These are phyloP conservation scores for Gambusia holbrooki DNA, from an alignment of 2,113 vertebrate species.

Conservation along the genomic window DNA sequence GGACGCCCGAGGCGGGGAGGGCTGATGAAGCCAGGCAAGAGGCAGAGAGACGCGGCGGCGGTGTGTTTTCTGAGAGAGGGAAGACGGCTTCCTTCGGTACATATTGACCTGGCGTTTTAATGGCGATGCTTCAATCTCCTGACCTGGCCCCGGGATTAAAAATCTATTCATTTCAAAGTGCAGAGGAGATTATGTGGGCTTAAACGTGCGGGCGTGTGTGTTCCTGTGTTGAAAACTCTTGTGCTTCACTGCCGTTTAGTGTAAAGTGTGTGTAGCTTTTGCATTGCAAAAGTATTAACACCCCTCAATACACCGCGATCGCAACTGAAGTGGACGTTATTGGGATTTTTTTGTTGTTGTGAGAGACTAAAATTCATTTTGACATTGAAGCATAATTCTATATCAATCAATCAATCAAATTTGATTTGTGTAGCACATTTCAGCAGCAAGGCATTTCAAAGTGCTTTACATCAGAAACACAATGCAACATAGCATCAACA, in stretches of 20 bases:
- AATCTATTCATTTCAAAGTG: slow-evolving; percentile 31
- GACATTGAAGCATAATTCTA: not conserved
- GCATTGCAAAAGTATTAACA: not conserved
- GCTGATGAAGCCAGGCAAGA: slow-evolving; percentile 17
- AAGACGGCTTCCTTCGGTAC: slow-evolving; percentile 23
- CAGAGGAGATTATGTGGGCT: slow-evolving; percentile 4
- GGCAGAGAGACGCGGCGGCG: slow-evolving; percentile 5
- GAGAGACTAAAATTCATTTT: not conserved
- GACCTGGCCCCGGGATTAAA: slow-evolving; percentile 50
- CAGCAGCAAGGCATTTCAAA: no score
- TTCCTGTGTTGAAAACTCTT: not conserved
- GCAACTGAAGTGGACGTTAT: no score
- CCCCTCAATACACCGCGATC: no score
- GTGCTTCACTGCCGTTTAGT: not conserved
- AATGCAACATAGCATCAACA: no score
- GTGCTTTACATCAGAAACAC: no score
- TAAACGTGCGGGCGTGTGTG: slow-evolving; percentile 1
- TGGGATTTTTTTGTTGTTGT: not conserved
- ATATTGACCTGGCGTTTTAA: slow-evolving; percentile 58
- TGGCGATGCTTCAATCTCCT: slow-evolving; percentile 34
- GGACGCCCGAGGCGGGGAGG: slow-evolving; percentile 31
- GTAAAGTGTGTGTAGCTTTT: not conserved
- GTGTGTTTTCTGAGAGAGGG: slow-evolving; percentile 2
- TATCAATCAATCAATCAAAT: no score
- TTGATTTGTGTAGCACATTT: no score